Conservation (phyloP, 2,797 vertebrate genomes). For the Dicrostonyx torquatus region DNA sequence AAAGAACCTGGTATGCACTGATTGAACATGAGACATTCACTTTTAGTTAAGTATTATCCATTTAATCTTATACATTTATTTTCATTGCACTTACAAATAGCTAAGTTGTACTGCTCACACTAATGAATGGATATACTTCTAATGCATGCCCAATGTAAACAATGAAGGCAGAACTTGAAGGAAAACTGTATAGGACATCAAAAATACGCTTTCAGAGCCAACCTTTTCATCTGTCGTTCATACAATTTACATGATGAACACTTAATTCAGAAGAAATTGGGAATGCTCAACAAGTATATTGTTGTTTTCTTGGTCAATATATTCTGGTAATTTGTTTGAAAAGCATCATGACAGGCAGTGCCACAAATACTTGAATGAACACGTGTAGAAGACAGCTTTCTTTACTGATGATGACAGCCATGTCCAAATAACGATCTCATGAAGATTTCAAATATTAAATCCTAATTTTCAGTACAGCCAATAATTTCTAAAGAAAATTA, state of each 20-base stretch:
- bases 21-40: neutral
- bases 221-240: neutral
- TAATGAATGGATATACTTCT: neutral
- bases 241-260: neutral
- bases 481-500: neutral
- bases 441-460: neutral
- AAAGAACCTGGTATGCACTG: neutral
- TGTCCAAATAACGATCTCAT: neutral
- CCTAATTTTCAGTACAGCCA: neutral
- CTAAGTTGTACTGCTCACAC: neutral
- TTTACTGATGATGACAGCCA: neutral
- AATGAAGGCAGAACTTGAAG: neutral
- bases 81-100: neutral
- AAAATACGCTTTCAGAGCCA: neutral
- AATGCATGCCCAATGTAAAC: neutral
- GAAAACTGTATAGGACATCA: neutral
- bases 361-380: neutral
- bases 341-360: neutral
- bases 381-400: neutral
- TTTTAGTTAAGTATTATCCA: neutral
- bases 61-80: neutral
- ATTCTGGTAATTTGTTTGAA: constrained; percentile 36
- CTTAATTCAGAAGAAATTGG: neutral
- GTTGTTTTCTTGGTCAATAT: neutral
- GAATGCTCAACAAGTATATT: constrained; percentile 29